phyloP scores from a whole-genome alignment of 2,113 vertebrate genomes.

The Alces alces region DNA sequence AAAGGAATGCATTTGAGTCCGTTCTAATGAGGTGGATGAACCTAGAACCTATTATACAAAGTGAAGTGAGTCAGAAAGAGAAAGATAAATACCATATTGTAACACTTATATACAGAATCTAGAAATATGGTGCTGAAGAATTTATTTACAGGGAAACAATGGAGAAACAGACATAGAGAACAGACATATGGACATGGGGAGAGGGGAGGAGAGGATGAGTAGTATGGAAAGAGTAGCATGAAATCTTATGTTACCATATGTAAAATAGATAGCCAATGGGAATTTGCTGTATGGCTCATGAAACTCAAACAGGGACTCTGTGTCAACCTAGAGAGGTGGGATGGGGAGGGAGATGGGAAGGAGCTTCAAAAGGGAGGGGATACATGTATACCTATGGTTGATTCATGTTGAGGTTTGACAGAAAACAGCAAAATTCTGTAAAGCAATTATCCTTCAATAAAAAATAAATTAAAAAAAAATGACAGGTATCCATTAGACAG shows the following conservation, averaged over 20 bases:
- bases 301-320: neutral
- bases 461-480: neutral
- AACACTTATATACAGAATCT: neutral
- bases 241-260: neutral
- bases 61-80: neutral
- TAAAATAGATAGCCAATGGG: accelerated
- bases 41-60: neutral
- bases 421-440: neutral
- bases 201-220: neutral
- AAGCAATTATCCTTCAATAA: neutral
- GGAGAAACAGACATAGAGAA: neutral
- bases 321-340: neutral
- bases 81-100: neutral
- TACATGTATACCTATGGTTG: neutral
- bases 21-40: neutral
- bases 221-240: neutral
- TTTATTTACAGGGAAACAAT: too few species aligned
- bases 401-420: neutral
- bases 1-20: neutral
- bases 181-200: neutral
- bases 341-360: neutral
- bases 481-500: neutral
- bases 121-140: too few species aligned
- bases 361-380: neutral
- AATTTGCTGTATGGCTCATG: neutral